Base-by-base conservation (phyloP, 2,888 invertebrate species). In the Endomychus coccineus region DNA sequence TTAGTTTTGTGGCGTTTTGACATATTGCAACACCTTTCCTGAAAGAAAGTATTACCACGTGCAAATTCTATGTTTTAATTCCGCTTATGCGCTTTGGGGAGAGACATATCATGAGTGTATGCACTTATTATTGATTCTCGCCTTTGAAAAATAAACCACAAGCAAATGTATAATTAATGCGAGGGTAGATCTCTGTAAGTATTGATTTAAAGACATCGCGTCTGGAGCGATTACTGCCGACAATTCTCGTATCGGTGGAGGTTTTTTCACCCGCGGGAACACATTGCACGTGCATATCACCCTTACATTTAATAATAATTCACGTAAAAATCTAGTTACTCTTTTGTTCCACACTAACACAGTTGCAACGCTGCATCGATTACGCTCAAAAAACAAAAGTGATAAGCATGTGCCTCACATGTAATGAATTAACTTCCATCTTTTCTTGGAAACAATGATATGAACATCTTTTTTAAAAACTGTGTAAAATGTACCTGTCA, bases 201-300 rank as follows among this genome's bases (percentile, higher is more conserved):
- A 54, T 54, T 54, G 54, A 54, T 54, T 52, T 53, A 49, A 51
- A 49, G 44, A 15, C 32, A 16, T 23, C 15, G 17, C 33, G 13
- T 28, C 13, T 5, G n/a, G n/a, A n/a, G n/a, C n/a, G n/a, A n/a
- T n/a, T n/a, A n/a, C 7, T 40, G 43, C 38, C 36, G 39, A 34
- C 40, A 43, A 43, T 42, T 40, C 41, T 36, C 40, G 40, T 32
- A 43, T 41, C 45, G 41, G 40, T 42, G 36, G 36, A 23, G 42
- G 46, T 40, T 48, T 39, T 40, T 51, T 46, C 46, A 58, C 61
- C 61, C n/a, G 62, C 61, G 61, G 56, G 59, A 61, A 60, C 43
- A 47, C 38, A 43, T 38, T 48, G 44, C 59, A 61, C 59, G 55
- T 61, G 59, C 45, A 45, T 49, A 58, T 58, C 59, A 57, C 59